phyloP scores from a whole-genome alignment of 2,888 invertebrate species.

The Pandemis cinnamomeana region DNA sequence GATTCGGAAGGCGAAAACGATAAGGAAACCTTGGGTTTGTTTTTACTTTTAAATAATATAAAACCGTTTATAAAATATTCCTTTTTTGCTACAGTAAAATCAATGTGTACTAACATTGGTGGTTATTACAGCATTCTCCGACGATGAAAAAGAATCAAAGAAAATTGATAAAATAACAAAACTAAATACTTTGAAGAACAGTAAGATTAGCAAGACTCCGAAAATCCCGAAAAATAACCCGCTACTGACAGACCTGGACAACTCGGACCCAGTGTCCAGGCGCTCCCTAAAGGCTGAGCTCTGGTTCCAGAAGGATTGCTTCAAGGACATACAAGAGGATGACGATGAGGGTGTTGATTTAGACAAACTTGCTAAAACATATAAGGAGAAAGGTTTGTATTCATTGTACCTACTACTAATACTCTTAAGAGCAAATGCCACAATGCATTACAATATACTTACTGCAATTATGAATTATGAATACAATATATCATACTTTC shows the following conservation, averaged over 20 bases:
- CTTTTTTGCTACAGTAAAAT: background rate
- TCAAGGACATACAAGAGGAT: conserved; percentile 91
- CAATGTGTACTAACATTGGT: background rate
- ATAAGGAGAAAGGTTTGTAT: conserved; percentile 87
- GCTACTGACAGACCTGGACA: conserved; percentile 91
- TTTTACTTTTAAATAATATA: conserved; percentile 34
- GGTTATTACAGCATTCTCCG: conserved; percentile 84
- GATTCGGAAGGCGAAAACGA: conserved; percentile 82
- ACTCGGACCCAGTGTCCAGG: conserved; percentile 89
- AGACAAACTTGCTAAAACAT: conserved; percentile 89
- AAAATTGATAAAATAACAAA: conserved; percentile 72
- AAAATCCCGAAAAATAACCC: conserved; percentile 85
- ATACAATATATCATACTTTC: background rate
- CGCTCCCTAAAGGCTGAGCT: conserved; percentile 91
- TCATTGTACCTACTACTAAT: background rate
- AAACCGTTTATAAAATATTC: background rate
- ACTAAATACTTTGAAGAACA: conserved; percentile 72
- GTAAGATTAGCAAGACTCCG: conserved; percentile 57
- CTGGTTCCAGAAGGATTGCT: conserved; percentile 94
- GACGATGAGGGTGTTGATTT: conserved; percentile 95
- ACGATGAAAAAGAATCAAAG: conserved; percentile 84
- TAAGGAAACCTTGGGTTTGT: conserved; percentile 83
- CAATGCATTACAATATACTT: background rate
- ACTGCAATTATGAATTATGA: too few species aligned
- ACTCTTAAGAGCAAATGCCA: background rate